Evolutionary conservation across 2,797 vertebrate species (phyloP), one percentile per base, ranked within the genome.

Genomic region (Lophius americanus): DNA sequence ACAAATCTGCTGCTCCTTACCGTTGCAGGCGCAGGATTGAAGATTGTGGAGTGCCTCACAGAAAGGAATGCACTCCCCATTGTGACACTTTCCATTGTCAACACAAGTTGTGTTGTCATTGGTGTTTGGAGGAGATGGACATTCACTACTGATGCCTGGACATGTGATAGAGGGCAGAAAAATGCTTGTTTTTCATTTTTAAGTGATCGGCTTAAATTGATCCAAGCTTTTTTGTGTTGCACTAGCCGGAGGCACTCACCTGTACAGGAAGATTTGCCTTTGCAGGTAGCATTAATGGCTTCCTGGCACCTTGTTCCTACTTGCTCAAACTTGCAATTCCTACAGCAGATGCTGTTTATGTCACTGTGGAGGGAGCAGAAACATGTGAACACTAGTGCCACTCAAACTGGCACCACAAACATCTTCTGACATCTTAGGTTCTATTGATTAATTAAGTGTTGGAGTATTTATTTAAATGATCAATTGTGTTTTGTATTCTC

Each of bases 281-380:
- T 99, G 83, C 98, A 99, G 52, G 96, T 98, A 1, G 98, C 97
- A 51, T 86, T 97, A 70, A 99, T 98, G 62, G 95, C 92, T 89
- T 99, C 98, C 78, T 99, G 98, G 86, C 98, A 99, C 78, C 91
- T 93, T 86, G 89, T 96, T 68, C 93, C 93, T 36, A 92, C 94
- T 0, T 64, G 88, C 85, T 98, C 92, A 73, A 95, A 99, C 73
- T 47, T 92, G 89, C 98, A 99, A 6, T 88, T 83, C 76, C 84
- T 94, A 78, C 98, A 99, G 89, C 98, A 99, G 0, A 96, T 96
- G 68, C 96, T 99, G 92, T 99, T 99, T 83, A 96, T 92, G 76
- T 99, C 98, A 74, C 98, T 99, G 88, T 59, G 53, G 48, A 66
- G 51, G 66, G 57, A 68, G 53, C 5, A 76, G 41, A 67, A 13